Evolutionary conservation across 1,140 invertebrate genomes (phyloP), one percentile per base, ranked within the genome.

Genomic region (Bombus consobrinus): DNA sequence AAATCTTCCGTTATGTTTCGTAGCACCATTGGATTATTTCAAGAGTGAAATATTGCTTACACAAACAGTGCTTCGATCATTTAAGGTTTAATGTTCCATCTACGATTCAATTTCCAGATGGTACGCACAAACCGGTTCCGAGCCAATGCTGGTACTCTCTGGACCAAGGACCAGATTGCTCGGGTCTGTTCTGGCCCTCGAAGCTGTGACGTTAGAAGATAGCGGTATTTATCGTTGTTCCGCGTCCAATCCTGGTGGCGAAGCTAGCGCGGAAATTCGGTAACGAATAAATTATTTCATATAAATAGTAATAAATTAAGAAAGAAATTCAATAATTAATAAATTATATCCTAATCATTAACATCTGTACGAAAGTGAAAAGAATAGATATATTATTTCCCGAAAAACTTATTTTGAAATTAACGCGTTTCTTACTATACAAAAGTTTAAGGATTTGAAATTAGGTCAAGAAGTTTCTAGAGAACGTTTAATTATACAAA

Each of bases 121-220:
- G 97, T 97, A 96, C 88, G 96, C 96, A 62, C 96, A 96, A 89
- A 96, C 96, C 18, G 96, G 96, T 12, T 95, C 96, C 13, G 97
- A 97, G 73, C 96, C 96, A 2, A 94, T 96, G 92, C 93, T 97
- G 25, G 96, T 97, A 2, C 93, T 96, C 41, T 96, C 96, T 57
- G 97, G 97, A 2, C 96, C 97, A 6, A 95, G 97, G 73, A 96
- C 96, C 22, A 95, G 97, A 62, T 95, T 97, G 41, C 94, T 97
- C 0, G 97, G 97, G 5, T 96, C 97, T 5, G 96, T 97, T 28
- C 93, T 97, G 66, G 97, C 97, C 4, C 96, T 98, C 74, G 97
- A 97, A 92, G 97, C 97, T 5, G 97, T 97, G 25, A 97, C 96
- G 4, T 93, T 96, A 13, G 97, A 97, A 89, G 97, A 97, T 92